phyloP scores from a whole-genome alignment of 2,113 vertebrate genomes.

The Engystomops pustulosus region DNA sequence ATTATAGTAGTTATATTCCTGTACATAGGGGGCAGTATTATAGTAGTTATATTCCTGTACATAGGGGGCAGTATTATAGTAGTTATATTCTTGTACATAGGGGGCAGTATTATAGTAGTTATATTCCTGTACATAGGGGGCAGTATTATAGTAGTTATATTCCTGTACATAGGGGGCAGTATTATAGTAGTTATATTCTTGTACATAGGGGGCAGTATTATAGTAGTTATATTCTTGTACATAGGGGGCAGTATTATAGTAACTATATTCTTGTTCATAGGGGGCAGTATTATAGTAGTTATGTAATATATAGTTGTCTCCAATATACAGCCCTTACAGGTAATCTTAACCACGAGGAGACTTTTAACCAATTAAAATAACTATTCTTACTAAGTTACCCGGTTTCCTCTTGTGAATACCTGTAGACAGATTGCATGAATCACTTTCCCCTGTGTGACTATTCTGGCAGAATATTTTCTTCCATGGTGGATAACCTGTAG shows the following conservation, averaged over 20 bases:
- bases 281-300: not conserved
- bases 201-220: not conserved
- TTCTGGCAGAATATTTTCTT: not conserved
- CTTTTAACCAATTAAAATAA: not conserved
- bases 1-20: not conserved
- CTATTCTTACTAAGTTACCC: not conserved
- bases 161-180: not conserved
- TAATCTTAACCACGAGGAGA: too few relatives aligned
- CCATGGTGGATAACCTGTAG: not conserved
- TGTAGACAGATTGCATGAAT: not conserved
- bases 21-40: not conserved
- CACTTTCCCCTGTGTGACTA: not conserved
- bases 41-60: constrained; percentile 5
- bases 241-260: not conserved
- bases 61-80: not conserved
- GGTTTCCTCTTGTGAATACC: not conserved
- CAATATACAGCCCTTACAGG: too few relatives aligned
- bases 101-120: not conserved
- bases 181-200: too few relatives aligned
- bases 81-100: constrained; percentile 23
- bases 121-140: not conserved
- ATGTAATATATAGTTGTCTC: too few relatives aligned
- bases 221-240: constrained; percentile 15
- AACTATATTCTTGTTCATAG: not conserved
- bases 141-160: constrained; percentile 19